These are phyloP conservation scores for Sebastes vulpes DNA, from an alignment of 2,797 vertebrate genomes.

Conservation along the genomic window DNA sequence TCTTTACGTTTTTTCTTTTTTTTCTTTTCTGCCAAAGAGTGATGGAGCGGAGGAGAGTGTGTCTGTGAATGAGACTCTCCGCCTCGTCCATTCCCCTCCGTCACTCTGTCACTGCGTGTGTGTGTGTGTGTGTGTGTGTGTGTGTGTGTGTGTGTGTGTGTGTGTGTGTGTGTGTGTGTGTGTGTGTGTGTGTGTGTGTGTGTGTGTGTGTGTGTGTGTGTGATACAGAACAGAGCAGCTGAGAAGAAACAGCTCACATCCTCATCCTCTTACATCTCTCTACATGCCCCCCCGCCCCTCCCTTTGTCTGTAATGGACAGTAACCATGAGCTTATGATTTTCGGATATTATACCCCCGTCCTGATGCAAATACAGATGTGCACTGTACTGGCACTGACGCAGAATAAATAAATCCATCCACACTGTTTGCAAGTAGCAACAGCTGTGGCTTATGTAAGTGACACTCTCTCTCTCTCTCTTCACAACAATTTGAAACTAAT, in stretches of 20 bases:
- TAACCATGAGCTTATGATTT: constrained; percentile 2
- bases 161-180: not conserved
- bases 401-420: not conserved
- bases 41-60: constrained; percentile 12
- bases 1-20: not conserved
- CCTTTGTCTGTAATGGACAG: constrained; percentile 8
- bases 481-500: not conserved
- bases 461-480: not conserved
- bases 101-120: constrained; percentile 6
- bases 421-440: not conserved
- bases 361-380: not conserved
- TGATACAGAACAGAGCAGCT: constrained; percentile 43
- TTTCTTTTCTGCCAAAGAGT: constrained; percentile 6
- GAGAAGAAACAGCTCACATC: constrained; percentile 29
- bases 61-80: constrained; percentile 12
- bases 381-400: not conserved
- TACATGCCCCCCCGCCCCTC: not conserved
- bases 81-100: not conserved
- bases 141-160: not conserved
- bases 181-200: not conserved
- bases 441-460: constrained; percentile 5
- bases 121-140: not conserved
- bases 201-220: not conserved
- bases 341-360: not conserved
- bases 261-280: constrained; percentile 7